phyloP scores from a whole-genome alignment of 2,888 invertebrate species.

The Acrobasis repandana region DNA sequence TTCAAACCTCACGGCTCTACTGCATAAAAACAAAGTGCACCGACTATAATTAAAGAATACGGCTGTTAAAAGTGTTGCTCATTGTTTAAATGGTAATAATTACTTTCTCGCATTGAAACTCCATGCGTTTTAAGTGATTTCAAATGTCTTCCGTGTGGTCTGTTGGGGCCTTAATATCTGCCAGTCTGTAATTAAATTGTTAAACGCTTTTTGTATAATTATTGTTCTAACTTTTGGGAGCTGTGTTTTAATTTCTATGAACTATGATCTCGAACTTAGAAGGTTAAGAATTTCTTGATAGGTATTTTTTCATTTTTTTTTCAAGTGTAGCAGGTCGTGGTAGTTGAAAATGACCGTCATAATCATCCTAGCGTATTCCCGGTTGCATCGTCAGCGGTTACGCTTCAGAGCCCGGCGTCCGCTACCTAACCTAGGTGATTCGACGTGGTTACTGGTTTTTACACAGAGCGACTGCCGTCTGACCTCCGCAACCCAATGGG shows the following conservation, averaged over 20 bases:
- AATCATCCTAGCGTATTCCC: too few species aligned
- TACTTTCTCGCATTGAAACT: slow-evolving; percentile 2
- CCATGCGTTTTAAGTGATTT: slow-evolving; percentile 7
- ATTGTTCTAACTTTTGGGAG: neutral
- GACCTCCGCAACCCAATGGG: too few species aligned
- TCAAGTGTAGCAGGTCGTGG: too few species aligned
- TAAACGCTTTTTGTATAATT: slow-evolving; percentile 10
- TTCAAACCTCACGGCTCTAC: neutral
- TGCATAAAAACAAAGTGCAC: slow-evolving; percentile 2
- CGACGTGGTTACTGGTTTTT: too few species aligned
- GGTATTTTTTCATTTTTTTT: too few species aligned
- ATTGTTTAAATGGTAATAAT: slow-evolving; percentile 17
- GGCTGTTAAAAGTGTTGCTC: slow-evolving; percentile 11
- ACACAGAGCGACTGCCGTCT: too few species aligned
- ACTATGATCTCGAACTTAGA: neutral
- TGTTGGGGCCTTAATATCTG: neutral
- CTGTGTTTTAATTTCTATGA: neutral
- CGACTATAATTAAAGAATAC: slow-evolving; percentile 8
- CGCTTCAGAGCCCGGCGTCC: too few species aligned
- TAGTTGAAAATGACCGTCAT: too few species aligned
- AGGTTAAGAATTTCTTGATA: too few species aligned
- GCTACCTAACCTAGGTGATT: too few species aligned
- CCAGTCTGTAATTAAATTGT: slow-evolving; percentile 11
- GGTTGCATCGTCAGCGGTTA: too few species aligned
- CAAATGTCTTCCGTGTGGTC: slow-evolving; percentile 16